A percentile compares a stretch with the other conserved stretches of the same genome.
These are phyloP conservation scores for Liasis olivaceus DNA, from an alignment of 2,797 vertebrate genomes.

Conservation along the genomic window DNA sequence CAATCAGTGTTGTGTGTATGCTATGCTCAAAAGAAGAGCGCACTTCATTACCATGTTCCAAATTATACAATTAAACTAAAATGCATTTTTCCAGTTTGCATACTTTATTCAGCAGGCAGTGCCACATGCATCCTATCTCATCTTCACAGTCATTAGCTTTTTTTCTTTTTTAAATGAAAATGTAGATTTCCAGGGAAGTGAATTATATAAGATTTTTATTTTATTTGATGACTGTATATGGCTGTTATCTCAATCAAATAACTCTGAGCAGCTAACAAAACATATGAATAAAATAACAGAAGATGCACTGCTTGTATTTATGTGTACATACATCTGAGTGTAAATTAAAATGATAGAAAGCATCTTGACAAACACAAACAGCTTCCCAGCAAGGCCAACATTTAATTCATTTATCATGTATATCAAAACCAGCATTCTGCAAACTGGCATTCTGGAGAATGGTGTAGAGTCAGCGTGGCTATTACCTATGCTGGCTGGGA, in stretches of 20 bases:
- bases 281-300: background rate
- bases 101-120: background rate
- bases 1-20: background rate
- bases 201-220: background rate
- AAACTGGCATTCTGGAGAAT: background rate
- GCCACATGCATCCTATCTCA: background rate
- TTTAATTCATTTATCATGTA: background rate
- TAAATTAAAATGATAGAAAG: background rate
- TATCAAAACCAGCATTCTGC: background rate
- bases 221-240: background rate
- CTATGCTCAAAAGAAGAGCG: background rate
- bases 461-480: background rate
- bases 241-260: background rate
- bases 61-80: constrained; percentile 2
- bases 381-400: background rate
- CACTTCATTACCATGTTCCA: background rate
- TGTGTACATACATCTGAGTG: background rate
- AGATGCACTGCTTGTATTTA: background rate
- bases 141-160: background rate
- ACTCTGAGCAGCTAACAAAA: background rate
- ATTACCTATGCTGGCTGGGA: background rate
- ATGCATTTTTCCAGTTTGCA: background rate
- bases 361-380: background rate
- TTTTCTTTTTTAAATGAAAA: background rate
- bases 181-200: background rate